Evolutionary conservation across 2,888 invertebrate species (phyloP).

Genomic region (Watsonalla binaria): DNA sequence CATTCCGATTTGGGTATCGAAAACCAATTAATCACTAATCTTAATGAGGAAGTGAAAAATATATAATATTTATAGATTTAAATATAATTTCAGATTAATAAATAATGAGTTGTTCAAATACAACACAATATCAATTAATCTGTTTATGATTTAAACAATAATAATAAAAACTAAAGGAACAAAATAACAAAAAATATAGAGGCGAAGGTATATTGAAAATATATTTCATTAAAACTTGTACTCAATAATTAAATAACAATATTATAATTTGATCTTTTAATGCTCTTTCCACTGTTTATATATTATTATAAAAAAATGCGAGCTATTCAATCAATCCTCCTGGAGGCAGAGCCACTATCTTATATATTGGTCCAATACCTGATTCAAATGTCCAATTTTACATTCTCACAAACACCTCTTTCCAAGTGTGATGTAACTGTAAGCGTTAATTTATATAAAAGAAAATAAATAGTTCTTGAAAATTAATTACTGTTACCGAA

Average conservation of each 20-base stretch:
- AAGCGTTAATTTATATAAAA: conserved; percentile 49
- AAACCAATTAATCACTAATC: conserved; percentile 53
- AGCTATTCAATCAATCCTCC: conserved; percentile 45
- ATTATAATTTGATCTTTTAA: conserved; percentile 75
- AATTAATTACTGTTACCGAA: conserved; percentile 26
- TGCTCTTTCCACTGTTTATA: conserved; percentile 54
- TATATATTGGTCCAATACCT: conserved; percentile 69
- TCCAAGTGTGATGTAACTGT: conserved; percentile 67
- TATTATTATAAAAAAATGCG: conserved; percentile 52
- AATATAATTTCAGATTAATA: conserved; percentile 54
- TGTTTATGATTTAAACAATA: conserved; percentile 69
- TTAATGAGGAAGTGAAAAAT: conserved; percentile 67
- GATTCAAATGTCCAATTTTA: conserved; percentile 44
- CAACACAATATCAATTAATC: conserved; percentile 52
- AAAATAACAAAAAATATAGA: conserved; percentile 75
- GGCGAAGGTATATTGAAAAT: conserved; percentile 73
- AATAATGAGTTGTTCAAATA: conserved; percentile 49
- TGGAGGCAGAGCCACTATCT: conserved; percentile 53
- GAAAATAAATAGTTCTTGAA: conserved; percentile 61
- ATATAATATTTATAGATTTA: conserved; percentile 48
- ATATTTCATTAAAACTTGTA: conserved; percentile 76
- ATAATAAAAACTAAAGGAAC: conserved; percentile 77
- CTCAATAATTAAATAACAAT: conserved; percentile 78
- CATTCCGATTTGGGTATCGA: conserved; percentile 29
- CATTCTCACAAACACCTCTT: conserved; percentile 38